These are phyloP conservation scores for Capromys pilorides DNA, from an alignment of 2,797 vertebrate genomes.

Conservation along the genomic window DNA sequence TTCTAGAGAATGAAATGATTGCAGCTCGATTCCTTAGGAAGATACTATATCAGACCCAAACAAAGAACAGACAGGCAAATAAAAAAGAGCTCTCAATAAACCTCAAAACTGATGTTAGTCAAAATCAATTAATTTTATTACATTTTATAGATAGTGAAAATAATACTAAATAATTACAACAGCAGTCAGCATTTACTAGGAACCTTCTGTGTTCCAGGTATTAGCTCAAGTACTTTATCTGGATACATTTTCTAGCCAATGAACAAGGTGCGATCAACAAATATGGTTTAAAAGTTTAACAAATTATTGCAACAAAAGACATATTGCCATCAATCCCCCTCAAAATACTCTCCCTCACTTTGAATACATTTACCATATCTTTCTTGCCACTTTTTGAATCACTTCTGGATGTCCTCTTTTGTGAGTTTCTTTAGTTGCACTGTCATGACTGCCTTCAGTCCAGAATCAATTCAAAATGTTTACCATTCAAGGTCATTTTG, in stretches of 20 bases:
- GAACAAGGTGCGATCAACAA: not conserved
- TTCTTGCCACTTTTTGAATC: not conserved
- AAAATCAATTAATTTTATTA: not conserved
- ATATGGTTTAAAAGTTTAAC: not conserved
- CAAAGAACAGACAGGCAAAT: not conserved
- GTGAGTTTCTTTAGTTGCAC: not conserved
- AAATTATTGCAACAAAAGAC: not conserved
- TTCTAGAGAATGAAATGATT: not conserved
- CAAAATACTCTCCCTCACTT: not conserved
- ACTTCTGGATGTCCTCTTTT: not conserved
- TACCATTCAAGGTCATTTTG: not conserved
- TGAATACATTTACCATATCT: not conserved
- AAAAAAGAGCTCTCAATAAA: conserved; percentile 2
- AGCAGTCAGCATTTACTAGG: not conserved
- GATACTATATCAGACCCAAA: not conserved
- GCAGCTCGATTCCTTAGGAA: not conserved
- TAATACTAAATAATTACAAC: not conserved
- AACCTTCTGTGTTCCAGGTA: not conserved
- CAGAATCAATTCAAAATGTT: not conserved
- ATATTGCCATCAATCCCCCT: not conserved
- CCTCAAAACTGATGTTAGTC: not conserved
- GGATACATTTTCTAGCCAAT: not conserved
- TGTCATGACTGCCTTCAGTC: not conserved
- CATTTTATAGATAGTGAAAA: conserved; percentile 29
- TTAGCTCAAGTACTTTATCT: not conserved